A percentile compares a stretch with the other conserved stretches of the same genome.
Evolutionary conservation across 2,888 invertebrate species (phyloP).

Genomic region (Chrysolina oricalcia): DNA sequence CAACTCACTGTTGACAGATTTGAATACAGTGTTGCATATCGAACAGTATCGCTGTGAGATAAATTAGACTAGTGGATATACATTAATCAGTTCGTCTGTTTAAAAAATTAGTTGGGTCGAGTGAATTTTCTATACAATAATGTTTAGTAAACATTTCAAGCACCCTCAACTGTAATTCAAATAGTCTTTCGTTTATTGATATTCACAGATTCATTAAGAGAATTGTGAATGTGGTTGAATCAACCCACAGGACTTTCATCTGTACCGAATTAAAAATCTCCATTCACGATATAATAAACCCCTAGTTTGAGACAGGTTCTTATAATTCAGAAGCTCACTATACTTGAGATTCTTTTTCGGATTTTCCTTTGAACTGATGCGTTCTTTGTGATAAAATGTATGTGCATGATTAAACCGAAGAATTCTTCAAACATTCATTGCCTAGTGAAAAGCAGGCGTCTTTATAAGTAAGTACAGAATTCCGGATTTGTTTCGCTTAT

Average conservation of each 20-base stretch:
- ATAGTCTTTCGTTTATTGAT: too few relatives aligned
- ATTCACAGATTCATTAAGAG: background rate
- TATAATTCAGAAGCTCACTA: conserved; percentile 50
- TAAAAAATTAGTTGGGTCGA: too few relatives aligned
- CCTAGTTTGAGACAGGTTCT: conserved; percentile 43
- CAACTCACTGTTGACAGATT: too few relatives aligned
- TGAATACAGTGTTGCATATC: too few relatives aligned
- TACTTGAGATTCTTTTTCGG: conserved; percentile 50
- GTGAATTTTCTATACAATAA: too few relatives aligned
- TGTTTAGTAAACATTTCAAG: too few relatives aligned
- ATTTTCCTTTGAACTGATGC: conserved; percentile 53
- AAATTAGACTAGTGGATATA: too few relatives aligned
- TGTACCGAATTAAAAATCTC: conserved; percentile 38
- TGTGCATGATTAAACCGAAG: conserved; percentile 55
- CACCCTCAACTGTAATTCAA: too few relatives aligned
- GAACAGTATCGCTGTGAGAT: too few relatives aligned
- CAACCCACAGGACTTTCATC: conserved; percentile 38
- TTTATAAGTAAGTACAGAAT: conserved; percentile 40
- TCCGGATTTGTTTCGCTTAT: conserved; percentile 36
- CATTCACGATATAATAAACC: conserved; percentile 47
- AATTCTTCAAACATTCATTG: conserved; percentile 52
- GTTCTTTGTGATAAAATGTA: conserved; percentile 56
- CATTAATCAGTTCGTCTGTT: too few relatives aligned
- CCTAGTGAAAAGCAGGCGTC: conserved; percentile 32
- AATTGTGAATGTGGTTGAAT: conserved; percentile 26